These are phyloP conservation scores for Notospermus geniculatus DNA, from an alignment of 1,140 invertebrate species.

Conservation along the genomic window DNA sequence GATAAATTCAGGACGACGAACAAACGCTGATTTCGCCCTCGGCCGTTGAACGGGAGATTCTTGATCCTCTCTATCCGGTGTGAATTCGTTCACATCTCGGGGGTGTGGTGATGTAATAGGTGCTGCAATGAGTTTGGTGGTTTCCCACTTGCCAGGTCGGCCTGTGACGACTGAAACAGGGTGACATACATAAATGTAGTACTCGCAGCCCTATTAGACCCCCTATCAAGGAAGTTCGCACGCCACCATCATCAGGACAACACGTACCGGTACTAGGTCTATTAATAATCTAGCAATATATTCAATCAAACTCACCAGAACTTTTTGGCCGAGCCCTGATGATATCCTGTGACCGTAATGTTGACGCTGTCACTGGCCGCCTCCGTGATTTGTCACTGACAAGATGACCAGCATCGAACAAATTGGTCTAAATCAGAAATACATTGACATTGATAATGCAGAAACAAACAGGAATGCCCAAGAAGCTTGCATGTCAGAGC, in stretches of 20 bases:
- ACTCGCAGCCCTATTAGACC: background rate
- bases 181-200: background rate
- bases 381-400: background rate
- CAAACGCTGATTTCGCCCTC: slow-evolving; percentile 3
- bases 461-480: too few relatives aligned
- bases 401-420: background rate
- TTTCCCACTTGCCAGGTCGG: background rate
- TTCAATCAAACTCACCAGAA: background rate
- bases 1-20: background rate
- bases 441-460: too few relatives aligned
- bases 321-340: slow-evolving; percentile 4
- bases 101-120: background rate
- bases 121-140: background rate
- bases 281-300: background rate
- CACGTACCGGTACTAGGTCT: too few relatives aligned
- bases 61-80: background rate
- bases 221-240: too few relatives aligned
- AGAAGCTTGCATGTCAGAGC: too few relatives aligned
- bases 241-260: too few relatives aligned
- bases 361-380: background rate
- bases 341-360: background rate
- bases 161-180: background rate
- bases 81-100: background rate
- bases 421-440: slow-evolving; percentile 4
- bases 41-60: background rate